Conservation (phyloP, 1,140 invertebrate species). For the Heliconius hermathena region DNA sequence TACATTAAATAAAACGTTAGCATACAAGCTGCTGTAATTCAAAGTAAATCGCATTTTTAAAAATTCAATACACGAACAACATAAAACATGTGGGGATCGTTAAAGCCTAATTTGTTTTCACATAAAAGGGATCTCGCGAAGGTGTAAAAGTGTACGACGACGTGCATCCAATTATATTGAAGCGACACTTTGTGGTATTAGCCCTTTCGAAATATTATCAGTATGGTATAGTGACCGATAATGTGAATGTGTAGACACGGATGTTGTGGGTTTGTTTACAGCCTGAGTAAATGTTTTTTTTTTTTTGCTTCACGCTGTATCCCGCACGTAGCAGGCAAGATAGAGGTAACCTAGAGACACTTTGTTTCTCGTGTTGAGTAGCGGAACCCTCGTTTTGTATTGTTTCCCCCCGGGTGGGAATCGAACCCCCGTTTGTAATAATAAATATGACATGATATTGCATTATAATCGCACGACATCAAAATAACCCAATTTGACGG, state of each 20-base stretch:
- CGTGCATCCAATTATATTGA: not conserved
- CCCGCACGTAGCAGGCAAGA: not conserved
- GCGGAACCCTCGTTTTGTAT: no score
- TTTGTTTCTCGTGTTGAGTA: not conserved
- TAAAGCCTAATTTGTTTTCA: conserved; percentile 9
- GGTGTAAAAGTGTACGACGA: not conserved
- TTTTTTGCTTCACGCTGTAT: not conserved
- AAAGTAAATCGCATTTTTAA: not conserved
- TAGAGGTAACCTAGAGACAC: not conserved
- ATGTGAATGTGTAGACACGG: no score
- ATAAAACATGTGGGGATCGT: not conserved
- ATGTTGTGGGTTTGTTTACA: not conserved
- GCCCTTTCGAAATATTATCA: not conserved
- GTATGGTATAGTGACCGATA: no score
- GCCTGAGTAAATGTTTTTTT: not conserved
- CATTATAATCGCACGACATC: not conserved
- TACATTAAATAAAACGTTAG: not conserved
- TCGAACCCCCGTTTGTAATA: not conserved
- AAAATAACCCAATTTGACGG: not conserved
- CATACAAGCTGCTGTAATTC: not conserved
- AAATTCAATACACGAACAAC: conserved; percentile 12
- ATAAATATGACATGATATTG: not conserved
- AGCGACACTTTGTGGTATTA: conserved; percentile 6
- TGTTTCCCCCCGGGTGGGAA: no score
- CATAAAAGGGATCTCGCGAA: not conserved